These are phyloP conservation scores for Amblyraja radiata DNA, from an alignment of 2,797 vertebrate species.

Conservation along the genomic window DNA sequence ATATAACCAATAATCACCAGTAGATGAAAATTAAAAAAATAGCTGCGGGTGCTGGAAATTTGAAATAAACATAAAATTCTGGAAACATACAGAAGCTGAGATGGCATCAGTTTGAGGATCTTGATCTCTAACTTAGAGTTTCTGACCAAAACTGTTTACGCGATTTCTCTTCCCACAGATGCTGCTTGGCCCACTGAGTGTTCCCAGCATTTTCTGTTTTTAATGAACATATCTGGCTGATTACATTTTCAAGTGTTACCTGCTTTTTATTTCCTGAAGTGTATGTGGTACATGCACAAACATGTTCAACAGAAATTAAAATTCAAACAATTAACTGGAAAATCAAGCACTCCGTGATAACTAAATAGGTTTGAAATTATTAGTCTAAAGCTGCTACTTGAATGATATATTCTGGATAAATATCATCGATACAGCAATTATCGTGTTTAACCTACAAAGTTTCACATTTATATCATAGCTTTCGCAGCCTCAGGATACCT, in stretches of 20 bases:
- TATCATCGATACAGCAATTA: background rate
- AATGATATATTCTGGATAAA: too few relatives aligned
- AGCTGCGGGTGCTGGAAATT: too few relatives aligned
- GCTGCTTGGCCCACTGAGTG: too few relatives aligned
- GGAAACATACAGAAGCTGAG: too few relatives aligned
- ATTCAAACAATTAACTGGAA: background rate
- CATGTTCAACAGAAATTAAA: background rate
- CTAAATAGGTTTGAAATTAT: background rate
- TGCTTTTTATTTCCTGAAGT: background rate
- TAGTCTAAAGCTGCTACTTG: background rate
- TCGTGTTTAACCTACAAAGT: background rate
- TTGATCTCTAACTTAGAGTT: too few relatives aligned
- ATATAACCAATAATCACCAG: background rate
- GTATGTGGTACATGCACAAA: background rate
- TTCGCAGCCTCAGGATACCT: too few relatives aligned
- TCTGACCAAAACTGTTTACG: too few relatives aligned
- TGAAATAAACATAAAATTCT: too few relatives aligned
- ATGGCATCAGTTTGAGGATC: too few relatives aligned
- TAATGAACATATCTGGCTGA: background rate
- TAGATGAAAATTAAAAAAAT: too few relatives aligned
- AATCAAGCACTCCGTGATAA: background rate
- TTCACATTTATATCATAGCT: too few relatives aligned
- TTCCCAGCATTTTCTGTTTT: background rate
- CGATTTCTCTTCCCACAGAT: too few relatives aligned
- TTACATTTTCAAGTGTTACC: background rate